Evolutionary conservation across 2,888 invertebrate species (phyloP).

Genomic region (Oscheius onirici): DNA sequence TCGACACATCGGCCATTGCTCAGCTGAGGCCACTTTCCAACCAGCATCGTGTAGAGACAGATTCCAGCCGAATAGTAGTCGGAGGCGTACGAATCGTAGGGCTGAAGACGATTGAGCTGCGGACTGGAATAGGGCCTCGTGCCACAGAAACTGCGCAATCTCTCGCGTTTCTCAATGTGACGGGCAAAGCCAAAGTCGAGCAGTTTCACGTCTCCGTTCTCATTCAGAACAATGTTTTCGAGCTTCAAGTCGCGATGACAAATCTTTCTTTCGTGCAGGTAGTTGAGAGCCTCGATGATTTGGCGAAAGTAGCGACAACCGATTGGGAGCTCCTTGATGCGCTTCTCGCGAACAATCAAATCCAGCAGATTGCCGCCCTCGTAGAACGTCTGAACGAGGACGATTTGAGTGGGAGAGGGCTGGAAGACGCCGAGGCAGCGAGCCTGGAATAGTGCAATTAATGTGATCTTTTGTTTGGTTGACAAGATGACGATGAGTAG

Average conservation of each 20-base stretch:
- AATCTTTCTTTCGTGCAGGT: slow-evolving; percentile 54
- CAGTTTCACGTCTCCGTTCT: slow-evolving; percentile 60
- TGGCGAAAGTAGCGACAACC: slow-evolving; percentile 61
- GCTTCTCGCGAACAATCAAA: slow-evolving; percentile 40
- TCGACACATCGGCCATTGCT: neutral
- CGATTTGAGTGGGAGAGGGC: slow-evolving; percentile 47
- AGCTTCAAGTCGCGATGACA: slow-evolving; percentile 49
- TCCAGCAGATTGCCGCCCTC: slow-evolving; percentile 58
- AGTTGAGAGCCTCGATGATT: slow-evolving; percentile 60
- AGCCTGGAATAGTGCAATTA: too few species aligned
- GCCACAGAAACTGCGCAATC: slow-evolving; percentile 61
- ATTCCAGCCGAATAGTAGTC: slow-evolving; percentile 61
- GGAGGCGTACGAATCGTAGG: slow-evolving; percentile 57
- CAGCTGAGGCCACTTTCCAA: slow-evolving; percentile 58
- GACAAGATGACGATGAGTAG: too few species aligned
- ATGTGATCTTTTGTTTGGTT: too few species aligned
- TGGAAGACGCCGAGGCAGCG: slow-evolving; percentile 46
- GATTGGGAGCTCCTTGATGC: slow-evolving; percentile 49
- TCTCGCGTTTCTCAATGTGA: slow-evolving; percentile 45
- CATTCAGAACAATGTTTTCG: slow-evolving; percentile 61
- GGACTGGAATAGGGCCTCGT: slow-evolving; percentile 57
- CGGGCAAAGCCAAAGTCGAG: slow-evolving; percentile 64
- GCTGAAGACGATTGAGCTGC: slow-evolving; percentile 40
- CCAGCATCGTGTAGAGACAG: slow-evolving; percentile 61
- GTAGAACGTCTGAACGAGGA: slow-evolving; percentile 60